phyloP scores from a whole-genome alignment of 2,888 invertebrate genomes.

The Melinopterus prodromus region DNA sequence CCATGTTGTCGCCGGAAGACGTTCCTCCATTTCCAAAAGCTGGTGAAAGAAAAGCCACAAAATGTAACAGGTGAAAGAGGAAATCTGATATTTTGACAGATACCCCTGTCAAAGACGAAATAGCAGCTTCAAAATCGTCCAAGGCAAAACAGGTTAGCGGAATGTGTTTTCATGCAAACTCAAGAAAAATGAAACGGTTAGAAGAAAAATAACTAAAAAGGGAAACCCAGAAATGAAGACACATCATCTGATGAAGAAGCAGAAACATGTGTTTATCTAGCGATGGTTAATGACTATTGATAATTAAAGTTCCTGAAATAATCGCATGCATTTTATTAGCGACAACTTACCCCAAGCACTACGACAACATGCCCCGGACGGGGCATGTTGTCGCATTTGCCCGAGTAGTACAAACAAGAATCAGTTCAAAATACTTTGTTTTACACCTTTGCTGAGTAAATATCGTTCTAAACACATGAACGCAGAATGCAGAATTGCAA shows the following conservation, averaged over 20 bases:
- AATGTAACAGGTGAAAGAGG: constrained; percentile 13
- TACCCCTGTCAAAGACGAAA: constrained; percentile 19
- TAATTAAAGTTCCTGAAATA: constrained; percentile 12
- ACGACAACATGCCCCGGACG: background rate
- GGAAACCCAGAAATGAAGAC: constrained; percentile 11
- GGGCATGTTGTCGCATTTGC: too few relatives aligned
- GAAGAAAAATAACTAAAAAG: constrained; percentile 10
- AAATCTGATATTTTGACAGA: constrained; percentile 25
- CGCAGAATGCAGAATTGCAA: background rate
- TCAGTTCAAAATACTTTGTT: too few relatives aligned
- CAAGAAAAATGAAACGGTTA: constrained; percentile 8
- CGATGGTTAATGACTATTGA: constrained; percentile 17
- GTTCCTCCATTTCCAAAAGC: constrained; percentile 17
- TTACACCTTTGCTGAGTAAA: background rate
- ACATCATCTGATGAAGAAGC: constrained; percentile 6
- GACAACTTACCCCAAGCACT: constrained; percentile 8
- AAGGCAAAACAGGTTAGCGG: constrained; percentile 15
- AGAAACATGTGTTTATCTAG: constrained; percentile 10
- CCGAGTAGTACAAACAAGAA: background rate
- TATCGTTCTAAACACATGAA: background rate
- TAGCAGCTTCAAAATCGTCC: constrained; percentile 14
- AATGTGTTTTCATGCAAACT: constrained; percentile 10
- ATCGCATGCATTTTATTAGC: constrained; percentile 16
- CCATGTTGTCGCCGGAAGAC: constrained; percentile 17
- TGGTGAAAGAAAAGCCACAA: constrained; percentile 24